phyloP scores from a whole-genome alignment of 2,888 invertebrate species.

The Vanessa cardui region DNA sequence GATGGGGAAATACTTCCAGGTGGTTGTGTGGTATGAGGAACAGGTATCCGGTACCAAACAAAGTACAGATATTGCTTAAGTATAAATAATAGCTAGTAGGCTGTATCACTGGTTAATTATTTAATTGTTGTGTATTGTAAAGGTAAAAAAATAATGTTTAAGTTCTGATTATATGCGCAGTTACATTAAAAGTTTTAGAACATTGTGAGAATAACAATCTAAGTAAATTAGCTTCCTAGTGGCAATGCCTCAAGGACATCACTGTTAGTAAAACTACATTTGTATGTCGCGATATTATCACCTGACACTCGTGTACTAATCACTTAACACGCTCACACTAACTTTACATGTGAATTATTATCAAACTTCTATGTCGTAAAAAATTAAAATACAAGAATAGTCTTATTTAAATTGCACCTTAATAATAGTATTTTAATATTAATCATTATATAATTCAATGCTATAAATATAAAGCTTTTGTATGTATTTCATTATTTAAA shows the following conservation, averaged over 20 bases:
- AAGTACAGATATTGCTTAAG: no score
- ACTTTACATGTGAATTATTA: constrained; percentile 25
- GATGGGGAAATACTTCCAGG: no score
- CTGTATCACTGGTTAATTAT: no score
- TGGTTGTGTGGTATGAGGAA: no score
- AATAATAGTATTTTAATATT: neutral
- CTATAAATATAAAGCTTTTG: neutral
- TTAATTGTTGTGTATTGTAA: no score
- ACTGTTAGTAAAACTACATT: constrained; percentile 47
- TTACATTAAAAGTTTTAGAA: neutral
- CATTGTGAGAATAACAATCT: constrained; percentile 8
- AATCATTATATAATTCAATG: neutral
- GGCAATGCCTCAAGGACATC: constrained; percentile 51
- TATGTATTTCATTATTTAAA: neutral
- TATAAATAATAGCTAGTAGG: no score
- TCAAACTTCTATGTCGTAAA: constrained; percentile 6
- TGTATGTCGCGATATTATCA: constrained; percentile 45
- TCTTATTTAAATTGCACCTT: neutral
- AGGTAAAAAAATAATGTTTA: no score
- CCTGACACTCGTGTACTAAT: constrained; percentile 48
- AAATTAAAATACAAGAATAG: neutral
- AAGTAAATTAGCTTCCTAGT: constrained; percentile 37
- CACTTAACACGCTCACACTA: constrained; percentile 43
- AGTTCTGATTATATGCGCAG: no score
- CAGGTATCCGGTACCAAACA: no score